Conservation (phyloP, 2,888 invertebrate genomes). For the Caenorhabditis sulstoni region DNA sequence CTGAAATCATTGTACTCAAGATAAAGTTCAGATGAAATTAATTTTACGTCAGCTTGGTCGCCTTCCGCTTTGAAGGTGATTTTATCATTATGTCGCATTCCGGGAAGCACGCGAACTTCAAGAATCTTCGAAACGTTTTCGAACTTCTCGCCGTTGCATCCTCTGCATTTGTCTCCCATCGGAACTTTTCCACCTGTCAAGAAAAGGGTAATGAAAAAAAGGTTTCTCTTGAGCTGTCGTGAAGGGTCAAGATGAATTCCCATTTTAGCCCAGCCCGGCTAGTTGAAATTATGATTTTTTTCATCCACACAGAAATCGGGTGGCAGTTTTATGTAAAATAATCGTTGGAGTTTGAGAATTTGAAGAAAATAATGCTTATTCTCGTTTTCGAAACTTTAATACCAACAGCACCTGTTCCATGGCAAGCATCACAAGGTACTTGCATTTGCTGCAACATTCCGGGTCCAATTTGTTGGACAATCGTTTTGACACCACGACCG, state of each 20-base stretch:
- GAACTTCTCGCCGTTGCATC: constrained; percentile 90
- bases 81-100: constrained; percentile 91
- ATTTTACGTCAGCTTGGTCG: constrained; percentile 86
- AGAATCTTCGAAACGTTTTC: constrained; percentile 89
- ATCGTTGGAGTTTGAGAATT: too few species aligned
- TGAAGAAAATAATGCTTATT: too few species aligned
- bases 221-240: too few species aligned
- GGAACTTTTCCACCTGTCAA: constrained; percentile 77
- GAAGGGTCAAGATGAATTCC: too few species aligned
- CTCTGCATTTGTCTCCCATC: constrained; percentile 89
- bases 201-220: neutral
- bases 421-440: constrained; percentile 82
- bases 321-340: too few species aligned
- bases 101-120: constrained; percentile 90
- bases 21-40: neutral
- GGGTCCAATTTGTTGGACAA: constrained; percentile 84
- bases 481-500: constrained; percentile 85
- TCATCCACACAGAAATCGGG: too few species aligned
- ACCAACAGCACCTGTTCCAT: constrained; percentile 83
- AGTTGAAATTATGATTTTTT: too few species aligned
- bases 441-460: constrained; percentile 84
- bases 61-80: constrained; percentile 91
- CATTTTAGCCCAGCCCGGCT: too few species aligned
- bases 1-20: constrained; percentile 81
- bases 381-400: too few species aligned